phyloP scores from a whole-genome alignment of 1,140 invertebrate genomes.

The Euwallacea fornicatus region DNA sequence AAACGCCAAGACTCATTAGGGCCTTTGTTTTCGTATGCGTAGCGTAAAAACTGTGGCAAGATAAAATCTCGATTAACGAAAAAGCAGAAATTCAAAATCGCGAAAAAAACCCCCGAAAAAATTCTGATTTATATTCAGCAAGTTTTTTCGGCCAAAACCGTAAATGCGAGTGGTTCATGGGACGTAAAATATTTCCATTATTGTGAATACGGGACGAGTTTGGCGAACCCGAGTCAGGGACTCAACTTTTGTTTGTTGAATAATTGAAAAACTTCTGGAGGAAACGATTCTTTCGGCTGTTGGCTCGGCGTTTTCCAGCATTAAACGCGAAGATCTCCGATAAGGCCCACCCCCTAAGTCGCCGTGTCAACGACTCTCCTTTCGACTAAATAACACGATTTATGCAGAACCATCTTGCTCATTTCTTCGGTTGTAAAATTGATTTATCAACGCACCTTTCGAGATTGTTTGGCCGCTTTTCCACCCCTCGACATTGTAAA shows the following conservation, averaged over 20 bases:
- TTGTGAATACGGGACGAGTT: slow-evolving; percentile 23
- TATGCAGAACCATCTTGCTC: slow-evolving; percentile 9
- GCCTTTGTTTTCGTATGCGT: slow-evolving; percentile 6
- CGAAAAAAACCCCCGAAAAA: slow-evolving; percentile 22
- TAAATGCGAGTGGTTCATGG: slow-evolving; percentile 27
- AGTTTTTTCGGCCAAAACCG: slow-evolving; percentile 29
- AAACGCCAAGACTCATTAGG: neutral
- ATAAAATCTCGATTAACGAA: slow-evolving; percentile 32
- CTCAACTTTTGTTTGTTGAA: no score
- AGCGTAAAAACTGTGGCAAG: neutral
- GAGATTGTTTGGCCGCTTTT: no score
- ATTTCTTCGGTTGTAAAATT: neutral
- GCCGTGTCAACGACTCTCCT: slow-evolving; percentile 19
- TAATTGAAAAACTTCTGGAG: no score
- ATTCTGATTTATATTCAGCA: slow-evolving; percentile 27
- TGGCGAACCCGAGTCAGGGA: slow-evolving; percentile 8
- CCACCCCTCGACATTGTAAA: no score
- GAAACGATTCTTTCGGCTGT: slow-evolving; percentile 1
- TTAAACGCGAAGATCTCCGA: slow-evolving; percentile 24
- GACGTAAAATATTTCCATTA: slow-evolving; percentile 32
- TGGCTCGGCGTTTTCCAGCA: slow-evolving; percentile 24
- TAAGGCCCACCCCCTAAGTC: slow-evolving; percentile 33
- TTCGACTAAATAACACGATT: slow-evolving; percentile 27
- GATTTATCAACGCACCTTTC: no score
- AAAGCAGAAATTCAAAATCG: slow-evolving; percentile 8